Conservation (phyloP, 2,797 vertebrate genomes). For the Okamejei kenojei region DNA sequence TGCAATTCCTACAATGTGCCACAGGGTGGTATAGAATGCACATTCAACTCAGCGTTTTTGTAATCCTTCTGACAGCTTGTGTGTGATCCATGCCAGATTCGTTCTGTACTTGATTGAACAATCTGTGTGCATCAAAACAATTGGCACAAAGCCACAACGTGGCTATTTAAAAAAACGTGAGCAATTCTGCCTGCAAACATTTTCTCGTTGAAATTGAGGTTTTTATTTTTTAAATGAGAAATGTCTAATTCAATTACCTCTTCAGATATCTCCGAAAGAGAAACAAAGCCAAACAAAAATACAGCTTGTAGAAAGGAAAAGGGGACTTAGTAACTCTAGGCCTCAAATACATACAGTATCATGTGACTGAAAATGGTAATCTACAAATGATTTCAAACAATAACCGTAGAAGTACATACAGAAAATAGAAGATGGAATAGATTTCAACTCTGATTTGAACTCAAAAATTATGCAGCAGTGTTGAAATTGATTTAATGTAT, state of each 20-base stretch:
- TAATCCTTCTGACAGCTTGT: conserved; percentile 62
- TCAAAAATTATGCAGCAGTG: not conserved
- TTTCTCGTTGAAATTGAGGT: not conserved
- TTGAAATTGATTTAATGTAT: not conserved
- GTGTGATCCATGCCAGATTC: conserved; percentile 58
- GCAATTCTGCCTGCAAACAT: not conserved
- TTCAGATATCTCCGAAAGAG: not conserved
- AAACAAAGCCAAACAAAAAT: not conserved
- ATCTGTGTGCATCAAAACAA: conserved; percentile 64
- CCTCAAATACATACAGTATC: not conserved
- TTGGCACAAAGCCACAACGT: conserved; percentile 51
- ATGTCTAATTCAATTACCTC: not conserved
- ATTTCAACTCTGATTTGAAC: too few relatives aligned
- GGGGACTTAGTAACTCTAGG: not conserved
- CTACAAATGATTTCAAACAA: not conserved
- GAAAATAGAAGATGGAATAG: not conserved
- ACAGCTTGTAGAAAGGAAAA: not conserved
- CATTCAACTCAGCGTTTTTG: conserved; percentile 63
- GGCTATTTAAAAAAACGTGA: not conserved
- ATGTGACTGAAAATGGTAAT: not conserved
- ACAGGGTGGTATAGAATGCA: conserved; percentile 83
- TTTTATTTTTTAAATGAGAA: not conserved
- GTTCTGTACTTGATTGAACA: conserved; percentile 59
- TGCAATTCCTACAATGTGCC: conserved; percentile 76
- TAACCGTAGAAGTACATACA: not conserved